A percentile compares a stretch with the other conserved stretches of the same genome.
Conservation (phyloP, 2,113 vertebrate species). For the Gorsachius goisagi region DNA sequence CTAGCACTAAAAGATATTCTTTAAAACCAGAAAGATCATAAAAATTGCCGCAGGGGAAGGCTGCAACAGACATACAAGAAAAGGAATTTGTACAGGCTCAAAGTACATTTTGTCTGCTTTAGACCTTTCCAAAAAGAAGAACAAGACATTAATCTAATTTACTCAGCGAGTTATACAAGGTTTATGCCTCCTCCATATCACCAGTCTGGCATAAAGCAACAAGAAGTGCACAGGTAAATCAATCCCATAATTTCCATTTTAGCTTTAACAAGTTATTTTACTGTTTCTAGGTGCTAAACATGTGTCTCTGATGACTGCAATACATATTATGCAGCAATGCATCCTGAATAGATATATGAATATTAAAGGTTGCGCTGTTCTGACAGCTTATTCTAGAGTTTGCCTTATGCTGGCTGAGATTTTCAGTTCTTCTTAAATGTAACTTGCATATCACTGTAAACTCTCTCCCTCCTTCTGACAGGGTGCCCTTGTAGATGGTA, state of each 20-base stretch:
- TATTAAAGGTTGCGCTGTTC: conserved; percentile 60
- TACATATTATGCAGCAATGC: conserved; percentile 43
- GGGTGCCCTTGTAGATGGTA: conserved; percentile 69
- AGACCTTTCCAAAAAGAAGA: conserved; percentile 35
- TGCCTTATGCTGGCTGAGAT: conserved; percentile 53
- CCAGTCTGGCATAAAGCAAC: conserved; percentile 31
- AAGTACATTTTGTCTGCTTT: conserved; percentile 34
- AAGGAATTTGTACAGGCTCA: background rate
- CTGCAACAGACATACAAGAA: background rate
- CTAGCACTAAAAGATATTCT: background rate
- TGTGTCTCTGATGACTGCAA: conserved; percentile 57
- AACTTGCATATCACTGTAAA: conserved; percentile 59
- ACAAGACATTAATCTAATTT: conserved; percentile 48
- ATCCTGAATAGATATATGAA: conserved; percentile 54
- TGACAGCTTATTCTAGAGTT: conserved; percentile 56
- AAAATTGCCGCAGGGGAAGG: background rate
- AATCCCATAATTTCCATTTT: conserved; percentile 55
- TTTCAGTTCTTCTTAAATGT: conserved; percentile 66
- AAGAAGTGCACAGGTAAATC: conserved; percentile 20
- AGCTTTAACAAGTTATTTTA: conserved; percentile 58
- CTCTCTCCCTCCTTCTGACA: conserved; percentile 53
- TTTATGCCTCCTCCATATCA: conserved; percentile 37
- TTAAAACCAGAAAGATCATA: background rate
- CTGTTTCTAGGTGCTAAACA: conserved; percentile 52
- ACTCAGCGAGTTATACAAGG: conserved; percentile 12